Percentiles rank a stretch among this genome's conserved stretches.
phyloP scores from a whole-genome alignment of 2,797 vertebrate genomes.

The Lophius americanus region DNA sequence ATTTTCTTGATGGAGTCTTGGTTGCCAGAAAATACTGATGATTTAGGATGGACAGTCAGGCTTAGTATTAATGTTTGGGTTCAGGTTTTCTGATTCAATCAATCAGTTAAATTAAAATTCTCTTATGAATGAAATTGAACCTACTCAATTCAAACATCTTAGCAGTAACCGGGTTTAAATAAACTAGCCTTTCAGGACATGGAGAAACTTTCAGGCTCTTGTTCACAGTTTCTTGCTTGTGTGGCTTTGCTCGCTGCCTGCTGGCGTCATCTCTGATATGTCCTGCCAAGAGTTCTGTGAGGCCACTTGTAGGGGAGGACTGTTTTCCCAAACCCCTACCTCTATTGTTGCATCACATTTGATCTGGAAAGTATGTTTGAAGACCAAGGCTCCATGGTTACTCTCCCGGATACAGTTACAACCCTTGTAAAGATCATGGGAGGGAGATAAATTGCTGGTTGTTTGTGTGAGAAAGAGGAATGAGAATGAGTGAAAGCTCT shows the following conservation, averaged over 20 bases:
- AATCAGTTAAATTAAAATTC: neutral
- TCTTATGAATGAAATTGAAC: neutral
- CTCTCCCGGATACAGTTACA: slow-evolving; percentile 37
- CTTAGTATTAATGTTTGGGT: neutral
- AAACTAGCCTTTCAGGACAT: neutral
- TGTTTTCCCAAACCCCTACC: slow-evolving; percentile 54
- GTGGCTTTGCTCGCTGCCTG: slow-evolving; percentile 33
- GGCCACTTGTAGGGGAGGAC: slow-evolving; percentile 52
- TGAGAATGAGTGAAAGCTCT: no score
- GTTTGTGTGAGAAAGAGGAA: no score
- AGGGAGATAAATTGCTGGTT: no score
- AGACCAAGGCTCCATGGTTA: slow-evolving; percentile 40
- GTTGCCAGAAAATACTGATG: neutral
- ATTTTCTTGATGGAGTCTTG: neutral
- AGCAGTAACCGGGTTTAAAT: neutral
- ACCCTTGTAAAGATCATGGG: neutral
- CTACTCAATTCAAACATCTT: neutral
- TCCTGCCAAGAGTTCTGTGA: slow-evolving; percentile 64
- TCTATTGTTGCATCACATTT: slow-evolving; percentile 60
- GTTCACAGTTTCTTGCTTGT: slow-evolving; percentile 3
- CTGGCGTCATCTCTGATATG: slow-evolving; percentile 41
- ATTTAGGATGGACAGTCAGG: neutral
- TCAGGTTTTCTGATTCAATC: neutral
- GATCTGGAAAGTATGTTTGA: slow-evolving; percentile 43
- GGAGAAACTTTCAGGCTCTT: no score